phyloP scores from a whole-genome alignment of 2,888 invertebrate species.

The Eurois occulta region DNA sequence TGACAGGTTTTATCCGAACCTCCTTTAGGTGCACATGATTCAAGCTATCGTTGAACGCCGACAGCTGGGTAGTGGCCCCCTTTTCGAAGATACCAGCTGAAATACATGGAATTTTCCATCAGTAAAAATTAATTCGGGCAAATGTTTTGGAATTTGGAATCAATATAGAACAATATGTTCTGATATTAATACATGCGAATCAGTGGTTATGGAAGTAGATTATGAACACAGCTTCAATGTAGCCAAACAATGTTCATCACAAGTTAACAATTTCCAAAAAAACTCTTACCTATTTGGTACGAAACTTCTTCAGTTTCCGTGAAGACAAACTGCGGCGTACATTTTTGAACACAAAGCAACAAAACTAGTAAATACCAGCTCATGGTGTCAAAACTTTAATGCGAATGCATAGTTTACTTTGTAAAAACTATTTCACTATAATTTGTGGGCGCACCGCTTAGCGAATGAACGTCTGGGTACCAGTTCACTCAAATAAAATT shows the following conservation, averaged over 20 bases:
- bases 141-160: not conserved
- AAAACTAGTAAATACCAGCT: slow-evolving; percentile 68
- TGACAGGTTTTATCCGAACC: slow-evolving; percentile 75
- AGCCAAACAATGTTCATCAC: not conserved
- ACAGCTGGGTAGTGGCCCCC: slow-evolving; percentile 70
- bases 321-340: slow-evolving; percentile 73
- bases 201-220: not conserved
- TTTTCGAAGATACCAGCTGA: slow-evolving; percentile 83
- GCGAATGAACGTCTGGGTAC: slow-evolving; percentile 70
- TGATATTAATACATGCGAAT: not conserved
- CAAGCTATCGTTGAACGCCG: slow-evolving; percentile 84
- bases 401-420: slow-evolving; percentile 48
- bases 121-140: not conserved
- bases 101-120: slow-evolving; percentile 21
- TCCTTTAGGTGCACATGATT: slow-evolving; percentile 72
- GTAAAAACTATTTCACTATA: slow-evolving; percentile 52
- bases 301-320: slow-evolving; percentile 71
- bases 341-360: slow-evolving; percentile 65
- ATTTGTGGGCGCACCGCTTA: slow-evolving; percentile 65
- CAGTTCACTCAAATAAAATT: slow-evolving; percentile 74
- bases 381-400: slow-evolving; percentile 67
- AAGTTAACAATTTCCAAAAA: not conserved
- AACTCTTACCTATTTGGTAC: slow-evolving; percentile 81
- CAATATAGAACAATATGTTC: not conserved
- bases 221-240: not conserved